Evolutionary conservation across 2,888 invertebrate genomes (phyloP).

Genomic region (Cantharis nigra): DNA sequence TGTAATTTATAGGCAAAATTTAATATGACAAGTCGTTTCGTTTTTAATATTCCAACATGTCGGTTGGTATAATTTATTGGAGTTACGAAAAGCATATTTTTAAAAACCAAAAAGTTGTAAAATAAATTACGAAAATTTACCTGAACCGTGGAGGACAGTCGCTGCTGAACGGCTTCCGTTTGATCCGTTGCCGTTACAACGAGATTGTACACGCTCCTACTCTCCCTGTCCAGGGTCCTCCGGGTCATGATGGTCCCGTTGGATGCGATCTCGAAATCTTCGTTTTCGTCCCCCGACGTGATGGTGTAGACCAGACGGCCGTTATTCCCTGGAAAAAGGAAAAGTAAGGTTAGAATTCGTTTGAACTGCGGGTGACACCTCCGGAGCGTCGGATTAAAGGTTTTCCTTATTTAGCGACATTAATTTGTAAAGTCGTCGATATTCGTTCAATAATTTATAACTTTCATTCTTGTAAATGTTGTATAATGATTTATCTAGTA

Average conservation of each 20-base stretch:
- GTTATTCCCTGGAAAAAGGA: slow-evolving; percentile 71
- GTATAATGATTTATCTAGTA: neutral
- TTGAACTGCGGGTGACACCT: neutral
- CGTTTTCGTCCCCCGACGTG: slow-evolving; percentile 77
- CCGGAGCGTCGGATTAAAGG: neutral
- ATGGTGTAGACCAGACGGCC: slow-evolving; percentile 83
- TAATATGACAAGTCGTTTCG: neutral
- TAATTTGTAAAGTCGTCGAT: neutral
- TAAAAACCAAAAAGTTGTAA: neutral
- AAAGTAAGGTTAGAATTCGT: neutral
- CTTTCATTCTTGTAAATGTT: neutral
- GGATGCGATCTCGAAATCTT: slow-evolving; percentile 77
- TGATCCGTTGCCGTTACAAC: slow-evolving; percentile 86
- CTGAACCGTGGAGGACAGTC: slow-evolving; percentile 85
- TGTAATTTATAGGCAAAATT: neutral
- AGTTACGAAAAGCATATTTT: neutral
- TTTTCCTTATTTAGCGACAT: neutral
- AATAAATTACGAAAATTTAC: slow-evolving; percentile 53
- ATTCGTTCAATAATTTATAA: neutral
- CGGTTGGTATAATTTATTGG: neutral
- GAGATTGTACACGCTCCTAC: slow-evolving; percentile 78
- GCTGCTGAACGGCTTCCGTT: slow-evolving; percentile 72
- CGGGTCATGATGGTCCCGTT: slow-evolving; percentile 86
- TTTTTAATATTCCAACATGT: neutral
- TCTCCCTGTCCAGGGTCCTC: slow-evolving; percentile 81